Evolutionary conservation across 2,113 vertebrate genomes (phyloP), one percentile per base, ranked within the genome.

Genomic region (Barnardius zonarius): DNA sequence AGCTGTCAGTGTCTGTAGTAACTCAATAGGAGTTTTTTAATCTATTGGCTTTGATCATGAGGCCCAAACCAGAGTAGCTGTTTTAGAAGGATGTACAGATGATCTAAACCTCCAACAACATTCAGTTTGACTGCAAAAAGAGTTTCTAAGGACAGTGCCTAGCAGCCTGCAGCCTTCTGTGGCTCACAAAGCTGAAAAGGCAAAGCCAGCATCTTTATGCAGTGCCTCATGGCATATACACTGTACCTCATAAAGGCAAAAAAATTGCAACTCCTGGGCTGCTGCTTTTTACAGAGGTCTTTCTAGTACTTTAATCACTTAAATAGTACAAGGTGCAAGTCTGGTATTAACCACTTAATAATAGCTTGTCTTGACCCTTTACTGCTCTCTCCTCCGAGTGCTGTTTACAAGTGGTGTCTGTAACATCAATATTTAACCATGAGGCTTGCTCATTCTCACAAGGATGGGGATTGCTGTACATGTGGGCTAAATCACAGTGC

Each of bases 371-470:
- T 81, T 84, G 80, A 48, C 19, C 66, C 61, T 88, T 86, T 74
- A 63, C 43, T 83, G 55, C 70, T n/a, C 55, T 90, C 90, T 90
- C 80, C 24, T 72, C 81, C 35, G 43, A 92, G 80, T 12, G 33
- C 33, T 51, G 70, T 88, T 88, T 80, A 88, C 93, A 93, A 92
- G 67, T 9, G 3, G 41, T 37, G 52, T 64, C 84, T 79, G 6
- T 62, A 90, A 68, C 81, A 92, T 91, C 84, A 93, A 90, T 92
- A 96, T 95, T 96, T 95, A 95, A 93, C 87, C 61, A 95, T 2
- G 0, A 91, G 44, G 52, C 30, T 92, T 84, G 14, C 43, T 93
- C 49, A 33, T 79, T 91, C 81, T 91, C 41, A 80, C 84, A 87
- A 73, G 81, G 46, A 85, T 73, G 72, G 46, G 49, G 75, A 87